Base-by-base conservation (phyloP, 2,797 vertebrate genomes). In the Helarctos malayanus region DNA sequence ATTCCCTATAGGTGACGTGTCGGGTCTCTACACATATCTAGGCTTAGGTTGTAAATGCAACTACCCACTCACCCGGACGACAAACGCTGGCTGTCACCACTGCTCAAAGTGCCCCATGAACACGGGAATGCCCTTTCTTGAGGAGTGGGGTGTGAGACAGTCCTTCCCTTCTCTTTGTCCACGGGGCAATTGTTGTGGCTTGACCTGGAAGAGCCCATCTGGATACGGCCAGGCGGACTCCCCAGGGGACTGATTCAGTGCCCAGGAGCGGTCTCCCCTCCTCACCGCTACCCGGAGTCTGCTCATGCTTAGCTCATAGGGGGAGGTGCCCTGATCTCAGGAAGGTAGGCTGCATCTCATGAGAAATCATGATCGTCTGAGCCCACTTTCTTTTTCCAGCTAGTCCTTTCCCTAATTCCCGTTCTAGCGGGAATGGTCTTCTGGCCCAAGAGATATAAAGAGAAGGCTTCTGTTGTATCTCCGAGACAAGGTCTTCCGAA, bases 91-190 rank as follows among this genome's bases (percentile, higher is more conserved):
- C n/a, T n/a, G 7, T 35, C 32, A 3, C 0, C 4, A 3, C 1
- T 14, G 9, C 35, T 57, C 15, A 0, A 32, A 9, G 54, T 4
- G 5, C 47, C 79, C 83, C 7, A 6, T 4, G 45, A 47, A 12
- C 3, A 5, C 5, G n/a, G 45, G 54, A 2, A 7, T 0, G 4
- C 35, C 25, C 52, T 57, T 63, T 25, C 65, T 41, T 23, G 63
- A 23, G 71, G 63, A 3, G 1, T 38, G 7, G n/a, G 5, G 1
- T 6, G 0, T 3, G 15, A 45, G n/a, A 2, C 27, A 0, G 15
- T 23, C 69, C 83, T 45, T 57, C 56, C 29, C 25, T 19, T 23
- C 8, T 21, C 3, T 35, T 0, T 7, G 15, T 16, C 59, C 52
- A 5, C 1, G 0, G 41, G 4, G 15, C 19, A 14, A 0, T 41